Evolutionary conservation across 2,888 invertebrate species (phyloP).

Genomic region (Plagiodera versicolora): DNA sequence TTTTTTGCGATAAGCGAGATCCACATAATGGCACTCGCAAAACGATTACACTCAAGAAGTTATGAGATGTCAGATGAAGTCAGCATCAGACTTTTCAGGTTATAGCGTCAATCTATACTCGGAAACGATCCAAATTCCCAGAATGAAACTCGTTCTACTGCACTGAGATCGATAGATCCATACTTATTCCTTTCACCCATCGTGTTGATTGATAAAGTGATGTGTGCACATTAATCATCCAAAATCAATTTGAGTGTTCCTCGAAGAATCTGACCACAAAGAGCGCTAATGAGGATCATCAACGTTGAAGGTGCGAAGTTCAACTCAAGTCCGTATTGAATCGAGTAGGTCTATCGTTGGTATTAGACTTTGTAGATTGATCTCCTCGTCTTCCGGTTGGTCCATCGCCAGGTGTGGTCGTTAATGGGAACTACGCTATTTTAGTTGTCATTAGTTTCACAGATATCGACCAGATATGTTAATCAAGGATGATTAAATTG

Average conservation of each 20-base stretch:
- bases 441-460: background rate
- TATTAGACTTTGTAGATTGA: conserved; percentile 11
- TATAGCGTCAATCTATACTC: too few relatives aligned
- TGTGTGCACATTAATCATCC: conserved; percentile 50
- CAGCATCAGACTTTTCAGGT: too few relatives aligned
- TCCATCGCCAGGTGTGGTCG: background rate
- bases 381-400: background rate
- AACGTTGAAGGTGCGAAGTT: conserved; percentile 43
- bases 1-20: too few relatives aligned
- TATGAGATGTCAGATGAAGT: too few relatives aligned
- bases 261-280: conserved; percentile 28
- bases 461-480: background rate
- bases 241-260: conserved; percentile 48
- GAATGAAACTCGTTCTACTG: conserved; percentile 33
- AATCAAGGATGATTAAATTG: background rate
- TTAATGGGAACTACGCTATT: background rate
- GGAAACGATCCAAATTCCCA: too few relatives aligned
- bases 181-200: conserved; percentile 43
- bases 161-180: conserved; percentile 38
- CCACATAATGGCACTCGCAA: too few relatives aligned
- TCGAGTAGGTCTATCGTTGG: conserved; percentile 19
- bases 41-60: too few relatives aligned
- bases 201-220: conserved; percentile 50
- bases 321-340: conserved; percentile 28
- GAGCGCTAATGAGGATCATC: conserved; percentile 47